Evolutionary conservation across 1,140 invertebrate species (phyloP), one percentile per base, ranked within the genome.

Genomic region (Neotoxoptera formosana): DNA sequence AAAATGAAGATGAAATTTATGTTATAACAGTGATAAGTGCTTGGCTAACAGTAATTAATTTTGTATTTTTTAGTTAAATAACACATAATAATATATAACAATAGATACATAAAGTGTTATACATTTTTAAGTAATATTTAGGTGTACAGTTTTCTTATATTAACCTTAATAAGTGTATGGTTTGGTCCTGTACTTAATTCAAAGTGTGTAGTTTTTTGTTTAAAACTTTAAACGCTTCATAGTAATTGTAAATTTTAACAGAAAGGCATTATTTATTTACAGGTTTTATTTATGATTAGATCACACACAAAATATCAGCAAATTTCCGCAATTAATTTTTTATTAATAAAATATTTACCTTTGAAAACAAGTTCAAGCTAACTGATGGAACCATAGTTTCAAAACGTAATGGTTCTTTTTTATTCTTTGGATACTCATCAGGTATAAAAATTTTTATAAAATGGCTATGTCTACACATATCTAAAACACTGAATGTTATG

Each of bases 401-500:
- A 93, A 93, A 86, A 36, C 8, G 6, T 84, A 93, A 53, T 30
- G 21, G 34, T 36, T 92, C 41, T 34, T 92, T 81, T 34, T 51
- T 56, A 20, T 45, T 7, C 30, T 17, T 36, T 3, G 81, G 48
- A 93, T 93, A 93, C 25, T 93, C 81, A 17, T 84, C 48, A 36
- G 81, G 81, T 93, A 93, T 45, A 93, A 86, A 41, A 51, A 93
- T 45, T 86, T 53, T 93, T 34, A 93, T 86, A 30, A 84, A 93
- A 86, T 93, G 91, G 36, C 84, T 34, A 7, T 34, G 81, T 20
- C 6, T 53, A 41, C 21, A 45, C 20, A 7, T 67, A 86, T 93
- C 91, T 23, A 51, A 17, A 30, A 93, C 48, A 25, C 53, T 93
- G 21, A 84, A 93, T 56, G 20, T 93, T 41, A 93, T n/a, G 45